Base-by-base conservation (phyloP, 2,888 invertebrate species). In the Cheilosia grossa region DNA sequence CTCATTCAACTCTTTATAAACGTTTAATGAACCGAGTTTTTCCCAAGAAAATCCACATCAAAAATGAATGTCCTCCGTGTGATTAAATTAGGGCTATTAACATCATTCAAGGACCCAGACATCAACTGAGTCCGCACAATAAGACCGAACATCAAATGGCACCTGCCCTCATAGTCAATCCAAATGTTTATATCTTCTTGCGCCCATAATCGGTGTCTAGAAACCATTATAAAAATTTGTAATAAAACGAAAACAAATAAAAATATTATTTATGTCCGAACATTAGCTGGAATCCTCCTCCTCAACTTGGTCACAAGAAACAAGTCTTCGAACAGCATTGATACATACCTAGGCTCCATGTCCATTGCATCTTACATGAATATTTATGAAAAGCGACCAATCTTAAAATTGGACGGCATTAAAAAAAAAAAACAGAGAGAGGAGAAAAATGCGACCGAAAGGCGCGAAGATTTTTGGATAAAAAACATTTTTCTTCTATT, bases 201-300 rank as follows among this genome's bases (percentile, higher is more conserved):
- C 19, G 33, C 33, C 33, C 70, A 33, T 58, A 58, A 58, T 49
- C 58, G 58, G 56, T 70, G 49, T 58, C 70, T 70, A 58, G 49
- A 58, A 49, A 47, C 33, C 56, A 59, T 70, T 58, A 70, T 40
- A 72, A 17, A 72, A 72, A 61, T 51, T 40, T 58, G 61, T 74
- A 47, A 64, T 74, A 64, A 56, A 74, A 74, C 47, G 54, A 64
- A 47, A 64, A 63, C 63, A 74, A 74, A 70, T 59, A 70, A 64
- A 72, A 72, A 54, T 54, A 63, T 74, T 37, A 74, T 74, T 64
- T 74, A 74, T 64, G 54, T 47, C 27, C 17, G 10, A 64, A 56
- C 64, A 74, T 74, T 64, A 56, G 30, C 54, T 47, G 24, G 30
- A 33, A 63, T 51, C 53, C 19, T 63, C 61, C 19, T 30, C 72